Evolutionary conservation across 2,888 invertebrate genomes (phyloP), one percentile per base, ranked within the genome.

Genomic region (Cataglyphis rosenhaueri): DNA sequence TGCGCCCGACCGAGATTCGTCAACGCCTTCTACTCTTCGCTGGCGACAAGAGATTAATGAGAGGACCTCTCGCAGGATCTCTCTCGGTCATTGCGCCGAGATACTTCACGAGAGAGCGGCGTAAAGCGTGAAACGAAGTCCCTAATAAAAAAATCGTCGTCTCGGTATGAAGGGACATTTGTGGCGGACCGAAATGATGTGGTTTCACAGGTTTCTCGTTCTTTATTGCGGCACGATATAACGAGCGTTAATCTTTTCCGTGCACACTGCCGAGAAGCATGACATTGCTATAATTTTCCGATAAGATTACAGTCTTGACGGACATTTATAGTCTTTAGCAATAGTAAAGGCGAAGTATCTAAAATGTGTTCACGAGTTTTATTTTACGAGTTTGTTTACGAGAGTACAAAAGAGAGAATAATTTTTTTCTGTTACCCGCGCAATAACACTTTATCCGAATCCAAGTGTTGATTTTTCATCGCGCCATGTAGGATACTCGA

Each of bases 11-110:
- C 70, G 65, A 59, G 84, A 76, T 81, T 76, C 85, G 85, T 79
- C 85, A 84, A 85, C 84, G 84, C 85, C 79, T 75, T 48, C 79
- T 35, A 41, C 79, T 57, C 70, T 12, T 59, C 70, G 81, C 44
- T 57, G 64, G 38, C 66, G 82, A 81, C 81, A 48, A 68, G 66
- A 82, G 79, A 79, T 65, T 62, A 81, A 71, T 64, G 70, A 71
- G 57, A 59, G 61, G 81, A 83, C 61, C 65, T 81, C 78, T 81
- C 78, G 81, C 76, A 48, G 76, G 75, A 75, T 81, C 61, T 25
- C 61, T 21, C 35, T 48, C 75, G 83, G 57, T 64, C 79, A 48
- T 73, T 66, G 59, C 65, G 59, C 81, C 81, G 61, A 81, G 81
- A 73, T 81, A 66, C 71, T 66, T 81, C 62, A 81, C 81, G 81